Evolutionary conservation across 2,888 invertebrate species (phyloP), one percentile per base, ranked within the genome.

Genomic region (Catocala sponsa): DNA sequence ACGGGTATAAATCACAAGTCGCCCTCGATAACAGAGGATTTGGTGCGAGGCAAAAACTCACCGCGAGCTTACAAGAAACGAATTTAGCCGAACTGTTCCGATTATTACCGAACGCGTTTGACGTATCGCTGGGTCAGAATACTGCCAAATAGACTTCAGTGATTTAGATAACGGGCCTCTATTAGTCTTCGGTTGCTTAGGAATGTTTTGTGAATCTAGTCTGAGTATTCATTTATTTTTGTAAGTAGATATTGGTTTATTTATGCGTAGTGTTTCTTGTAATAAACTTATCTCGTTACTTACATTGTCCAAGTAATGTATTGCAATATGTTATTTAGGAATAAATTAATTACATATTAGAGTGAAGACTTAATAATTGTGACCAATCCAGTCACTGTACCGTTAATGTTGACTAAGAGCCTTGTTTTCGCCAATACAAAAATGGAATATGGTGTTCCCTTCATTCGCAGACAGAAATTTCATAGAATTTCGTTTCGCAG

Each of bases 1-100:
- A 65, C 64, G 68, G 71, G 69, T 78, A 79, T 85, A 82, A 85
- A 86, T 86, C 83, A 84, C 77, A 69, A 56, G 59, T 64, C 71
- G 70, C 72, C 76, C 70, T 72, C 76, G 74, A 79, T 80, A 74
- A 70, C 51, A 51, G 51, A 57, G 2, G 71, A 35, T 58, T 72
- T 25, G 80, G 72, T 58, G 33, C 42, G 72, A 72, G 48, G 13
- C 15, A 64, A 43, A 70, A 64, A 60, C 58, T 48, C n/a, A 46
- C 52, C 60, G 62, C 46, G 55, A 38, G 11, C 33, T 6, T 15
- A 10, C 12, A 4, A n/a, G 12, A 35, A 4, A 10, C 33, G 49
- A 33, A 33, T 33, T 33, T 47, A 49, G 7, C 35, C 35, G 50
- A 50, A 50, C 13, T 4, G 5, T 13, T 12, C 15, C 12, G 46